Evolutionary conservation across 2,113 vertebrate genomes (phyloP), one percentile per base, ranked within the genome.

Genomic region (Dendropsophus ebraccatus): DNA sequence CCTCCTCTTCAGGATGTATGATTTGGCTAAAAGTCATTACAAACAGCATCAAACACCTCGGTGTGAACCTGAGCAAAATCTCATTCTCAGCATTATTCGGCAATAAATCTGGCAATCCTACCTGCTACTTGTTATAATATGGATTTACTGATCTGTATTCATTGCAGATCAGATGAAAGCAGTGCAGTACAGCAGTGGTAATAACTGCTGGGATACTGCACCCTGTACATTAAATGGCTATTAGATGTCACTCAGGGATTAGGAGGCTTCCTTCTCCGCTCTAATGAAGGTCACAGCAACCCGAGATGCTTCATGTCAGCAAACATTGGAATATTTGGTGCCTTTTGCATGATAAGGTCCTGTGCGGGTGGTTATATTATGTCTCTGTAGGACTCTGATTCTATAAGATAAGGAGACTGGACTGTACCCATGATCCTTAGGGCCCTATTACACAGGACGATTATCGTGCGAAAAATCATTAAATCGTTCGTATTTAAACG

Each of bases 241-340:
- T 70, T 70, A 37, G 67, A 70, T 70, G 67, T 70, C 67, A 70
- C 32, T 21, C 8, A 70, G 17, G 32, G 67, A 14, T 70, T 70
- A 70, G 9, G 2, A 41, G 67, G 32, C 67, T 70, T 37, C 32
- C 17, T 37, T 37, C 32, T 11, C 67, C 37, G 32, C 67, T 70
- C 17, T 23, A 10, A 37, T 70, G 21, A 70, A 70, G 67, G 67
- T 70, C 67, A 70, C 67, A 11, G 17, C 17, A 67, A 70, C 67
- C 67, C 17, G 17, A 70, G 67, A 41, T 70, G 32, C 37, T 30
- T 70, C 67, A 17, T 17, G 62, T 67, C 62, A 37, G 16, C 23
- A 70, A 37, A 70, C 11, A 70, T 70, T 70, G 17, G 35, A 32
- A 37, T 14, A 19, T 14, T 35, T 19, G 30, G 16, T 69, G 21